A percentile compares a stretch with the other conserved stretches of the same genome.
Evolutionary conservation across 2,888 invertebrate species (phyloP).

Genomic region (Yponomeuta cagnagella): DNA sequence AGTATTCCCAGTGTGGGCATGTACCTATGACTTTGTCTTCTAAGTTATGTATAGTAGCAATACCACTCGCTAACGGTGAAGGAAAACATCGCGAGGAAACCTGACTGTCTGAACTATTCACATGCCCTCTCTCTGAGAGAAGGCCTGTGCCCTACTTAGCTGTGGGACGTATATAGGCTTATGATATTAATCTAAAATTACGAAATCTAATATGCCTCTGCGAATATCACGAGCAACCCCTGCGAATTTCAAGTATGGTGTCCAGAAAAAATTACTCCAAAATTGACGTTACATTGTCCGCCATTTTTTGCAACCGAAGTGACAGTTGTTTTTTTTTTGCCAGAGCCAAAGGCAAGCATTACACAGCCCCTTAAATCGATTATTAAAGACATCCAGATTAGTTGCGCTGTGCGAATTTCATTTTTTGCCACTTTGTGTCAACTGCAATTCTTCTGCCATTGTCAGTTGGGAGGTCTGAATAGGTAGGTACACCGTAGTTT

Average conservation of each 20-base stretch:
- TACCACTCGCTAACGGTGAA: too few relatives aligned
- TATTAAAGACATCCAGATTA: slow-evolving; percentile 34
- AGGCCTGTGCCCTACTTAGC: too few relatives aligned
- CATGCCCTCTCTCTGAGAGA: too few relatives aligned
- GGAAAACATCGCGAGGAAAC: too few relatives aligned
- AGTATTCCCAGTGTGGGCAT: too few relatives aligned
- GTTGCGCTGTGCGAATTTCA: slow-evolving; percentile 49
- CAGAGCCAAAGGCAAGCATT: not conserved
- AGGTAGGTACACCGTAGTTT: not conserved
- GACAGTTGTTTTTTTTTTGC: slow-evolving; percentile 23
- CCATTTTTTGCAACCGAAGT: slow-evolving; percentile 50
- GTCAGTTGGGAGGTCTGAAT: slow-evolving; percentile 2
- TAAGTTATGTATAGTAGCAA: too few relatives aligned
- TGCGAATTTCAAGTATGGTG: not conserved
- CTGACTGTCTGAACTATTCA: too few relatives aligned
- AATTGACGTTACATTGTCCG: slow-evolving; percentile 29
- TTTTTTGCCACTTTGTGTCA: slow-evolving; percentile 20
- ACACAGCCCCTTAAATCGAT: not conserved
- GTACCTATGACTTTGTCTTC: too few relatives aligned
- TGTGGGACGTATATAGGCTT: too few relatives aligned
- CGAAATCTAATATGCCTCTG: too few relatives aligned
- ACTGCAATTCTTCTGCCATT: not conserved
- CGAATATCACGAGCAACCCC: not conserved
- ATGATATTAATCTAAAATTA: too few relatives aligned
- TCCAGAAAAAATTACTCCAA: not conserved